phyloP scores from a whole-genome alignment of 2,797 vertebrate genomes.

The Brachyrhaphis roseni region DNA sequence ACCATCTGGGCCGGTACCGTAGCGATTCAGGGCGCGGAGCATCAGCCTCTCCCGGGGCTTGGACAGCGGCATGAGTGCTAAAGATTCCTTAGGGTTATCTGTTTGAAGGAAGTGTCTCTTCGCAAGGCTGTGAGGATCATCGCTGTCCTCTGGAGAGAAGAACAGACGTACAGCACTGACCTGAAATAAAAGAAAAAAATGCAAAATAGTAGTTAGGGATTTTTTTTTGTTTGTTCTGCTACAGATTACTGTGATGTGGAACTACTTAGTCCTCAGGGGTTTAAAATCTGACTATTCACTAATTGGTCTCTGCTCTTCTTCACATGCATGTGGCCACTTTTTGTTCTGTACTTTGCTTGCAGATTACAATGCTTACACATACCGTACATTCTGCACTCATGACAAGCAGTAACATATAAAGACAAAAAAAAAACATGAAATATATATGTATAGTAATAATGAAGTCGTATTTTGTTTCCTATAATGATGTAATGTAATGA shows the following conservation, averaged over 20 bases:
- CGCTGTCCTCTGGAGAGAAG: slow-evolving; percentile 88
- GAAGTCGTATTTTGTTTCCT: not conserved
- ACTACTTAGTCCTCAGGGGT: not conserved
- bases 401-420: not conserved
- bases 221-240: not conserved
- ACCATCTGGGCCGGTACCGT: slow-evolving; percentile 85
- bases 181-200: slow-evolving; percentile 63
- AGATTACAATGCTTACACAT: not conserved
- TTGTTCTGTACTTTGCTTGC: not conserved
- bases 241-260: not conserved
- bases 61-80: slow-evolving; percentile 88
- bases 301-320: not conserved
- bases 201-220: not conserved
- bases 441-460: not conserved
- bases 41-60: slow-evolving; percentile 90
- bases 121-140: slow-evolving; percentile 88
- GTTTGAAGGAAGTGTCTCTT: slow-evolving; percentile 92
- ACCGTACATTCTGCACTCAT: not conserved
- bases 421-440: not conserved
- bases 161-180: slow-evolving; percentile 89
- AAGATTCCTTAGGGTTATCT: slow-evolving; percentile 90
- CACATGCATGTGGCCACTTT: not conserved
- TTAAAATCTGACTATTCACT: not conserved
- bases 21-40: slow-evolving; percentile 91
- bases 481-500: not conserved